Percentiles rank a stretch among this genome's conserved stretches.
These are phyloP conservation scores for Ivindomyrus marchei DNA, from an alignment of 2,113 vertebrate species.

Conservation along the genomic window DNA sequence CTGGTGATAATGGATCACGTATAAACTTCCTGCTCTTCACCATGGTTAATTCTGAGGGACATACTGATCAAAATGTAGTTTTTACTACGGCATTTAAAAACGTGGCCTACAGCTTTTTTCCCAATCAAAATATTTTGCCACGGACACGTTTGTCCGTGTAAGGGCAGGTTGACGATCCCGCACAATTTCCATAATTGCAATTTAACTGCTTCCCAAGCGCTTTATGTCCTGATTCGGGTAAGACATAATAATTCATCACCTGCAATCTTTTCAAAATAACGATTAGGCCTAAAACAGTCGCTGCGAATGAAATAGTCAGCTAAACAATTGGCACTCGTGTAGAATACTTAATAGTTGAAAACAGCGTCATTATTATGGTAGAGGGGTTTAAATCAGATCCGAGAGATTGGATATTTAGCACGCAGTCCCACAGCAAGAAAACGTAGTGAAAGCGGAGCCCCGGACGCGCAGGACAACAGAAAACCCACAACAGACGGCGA, in stretches of 20 bases:
- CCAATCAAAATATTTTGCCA: not conserved
- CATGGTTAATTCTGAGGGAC: not conserved
- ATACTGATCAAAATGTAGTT: not conserved
- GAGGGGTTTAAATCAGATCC: not conserved
- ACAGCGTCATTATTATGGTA: not conserved
- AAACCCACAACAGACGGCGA: conserved; percentile 14
- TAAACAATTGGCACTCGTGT: not conserved
- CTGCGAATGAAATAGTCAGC: not conserved
- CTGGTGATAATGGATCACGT: not conserved
- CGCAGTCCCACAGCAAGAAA: not conserved
- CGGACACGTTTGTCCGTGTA: not conserved
- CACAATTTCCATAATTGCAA: not conserved
- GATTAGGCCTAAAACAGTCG: not conserved
- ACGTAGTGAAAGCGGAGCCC: not conserved
- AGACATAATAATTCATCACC: not conserved
- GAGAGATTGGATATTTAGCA: not conserved
- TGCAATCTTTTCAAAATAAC: not conserved
- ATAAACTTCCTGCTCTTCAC: not conserved
- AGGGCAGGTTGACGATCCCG: not conserved
- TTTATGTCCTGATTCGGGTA: not conserved
- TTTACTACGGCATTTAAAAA: not conserved
- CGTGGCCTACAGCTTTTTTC: not conserved
- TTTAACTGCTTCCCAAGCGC: not conserved
- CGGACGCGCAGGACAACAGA: not conserved
- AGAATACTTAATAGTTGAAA: not conserved